phyloP scores from a whole-genome alignment of 2,888 invertebrate genomes.

The Troides oblongomaculatus region DNA sequence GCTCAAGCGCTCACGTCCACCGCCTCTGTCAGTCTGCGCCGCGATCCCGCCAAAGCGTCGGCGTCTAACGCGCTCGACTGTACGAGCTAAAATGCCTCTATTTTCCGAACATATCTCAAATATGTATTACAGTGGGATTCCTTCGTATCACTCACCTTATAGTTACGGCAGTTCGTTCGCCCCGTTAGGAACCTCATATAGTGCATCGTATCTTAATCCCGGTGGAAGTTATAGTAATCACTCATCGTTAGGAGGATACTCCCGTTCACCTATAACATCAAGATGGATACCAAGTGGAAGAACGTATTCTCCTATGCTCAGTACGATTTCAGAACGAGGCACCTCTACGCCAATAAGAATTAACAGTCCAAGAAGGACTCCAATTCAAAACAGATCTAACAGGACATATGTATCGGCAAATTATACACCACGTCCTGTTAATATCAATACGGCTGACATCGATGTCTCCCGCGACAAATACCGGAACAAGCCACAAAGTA shows the following conservation, averaged over 20 bases:
- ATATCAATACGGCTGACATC: slow-evolving; percentile 91
- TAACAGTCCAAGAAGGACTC: slow-evolving; percentile 66
- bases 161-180: slow-evolving; percentile 69
- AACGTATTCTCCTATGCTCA: slow-evolving; percentile 86
- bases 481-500: slow-evolving; percentile 52
- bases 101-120: slow-evolving; percentile 84
- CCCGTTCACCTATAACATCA: slow-evolving; percentile 68
- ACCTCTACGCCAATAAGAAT: slow-evolving; percentile 64
- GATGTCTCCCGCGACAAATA: slow-evolving; percentile 88
- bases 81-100: slow-evolving; percentile 80
- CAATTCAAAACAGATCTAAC: slow-evolving; percentile 65
- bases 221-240: slow-evolving; percentile 73
- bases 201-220: slow-evolving; percentile 76
- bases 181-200: slow-evolving; percentile 60
- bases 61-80: slow-evolving; percentile 48
- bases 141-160: slow-evolving; percentile 73
- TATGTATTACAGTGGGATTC: slow-evolving; percentile 75
- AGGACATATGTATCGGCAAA: slow-evolving; percentile 65
- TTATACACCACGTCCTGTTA: slow-evolving; percentile 82
- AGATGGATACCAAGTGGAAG: slow-evolving; percentile 65
- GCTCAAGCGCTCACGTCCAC: slow-evolving; percentile 43
- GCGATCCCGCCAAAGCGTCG: slow-evolving; percentile 47
- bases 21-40: slow-evolving; percentile 54
- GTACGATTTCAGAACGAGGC: slow-evolving; percentile 82
- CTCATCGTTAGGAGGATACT: slow-evolving; percentile 77